Evolutionary conservation across 2,797 vertebrate genomes (phyloP).

Genomic region (Oophaga sylvatica): DNA sequence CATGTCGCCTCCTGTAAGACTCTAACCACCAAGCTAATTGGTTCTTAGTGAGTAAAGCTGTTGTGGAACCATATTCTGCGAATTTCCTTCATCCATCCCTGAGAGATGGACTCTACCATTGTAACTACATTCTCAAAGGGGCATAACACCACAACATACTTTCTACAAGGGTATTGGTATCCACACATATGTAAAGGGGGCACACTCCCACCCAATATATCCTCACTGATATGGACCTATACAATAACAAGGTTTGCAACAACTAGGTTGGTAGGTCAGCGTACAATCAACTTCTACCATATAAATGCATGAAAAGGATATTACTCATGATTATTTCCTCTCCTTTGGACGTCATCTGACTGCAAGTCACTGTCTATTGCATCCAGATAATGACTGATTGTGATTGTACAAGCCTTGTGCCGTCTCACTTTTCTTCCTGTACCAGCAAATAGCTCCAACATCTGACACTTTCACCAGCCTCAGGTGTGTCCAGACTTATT

Average conservation of each 20-base stretch:
- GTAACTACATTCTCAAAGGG: too few relatives aligned
- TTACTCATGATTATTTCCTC: conserved; percentile 15
- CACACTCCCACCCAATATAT: neutral
- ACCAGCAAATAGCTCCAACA: neutral
- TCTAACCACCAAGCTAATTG: too few relatives aligned
- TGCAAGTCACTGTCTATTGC: neutral
- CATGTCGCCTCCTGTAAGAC: too few relatives aligned
- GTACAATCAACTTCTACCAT: neutral
- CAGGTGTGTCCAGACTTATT: neutral
- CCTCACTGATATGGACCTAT: neutral
- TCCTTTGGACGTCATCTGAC: neutral
- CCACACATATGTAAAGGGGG: too few relatives aligned
- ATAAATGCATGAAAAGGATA: neutral
- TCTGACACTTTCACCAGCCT: neutral
- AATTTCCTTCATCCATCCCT: too few relatives aligned
- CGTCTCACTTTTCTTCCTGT: neutral
- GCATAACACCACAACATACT: too few relatives aligned
- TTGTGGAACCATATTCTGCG: too few relatives aligned
- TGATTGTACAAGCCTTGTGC: neutral
- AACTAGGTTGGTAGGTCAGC: neutral
- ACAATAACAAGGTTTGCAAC: neutral
- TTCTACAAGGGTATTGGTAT: too few relatives aligned
- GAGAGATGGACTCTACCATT: too few relatives aligned
- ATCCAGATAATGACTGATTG: neutral
- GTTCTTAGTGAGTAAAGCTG: too few relatives aligned